Evolutionary conservation across 1,140 invertebrate species (phyloP).

Genomic region (Atta colombica): DNA sequence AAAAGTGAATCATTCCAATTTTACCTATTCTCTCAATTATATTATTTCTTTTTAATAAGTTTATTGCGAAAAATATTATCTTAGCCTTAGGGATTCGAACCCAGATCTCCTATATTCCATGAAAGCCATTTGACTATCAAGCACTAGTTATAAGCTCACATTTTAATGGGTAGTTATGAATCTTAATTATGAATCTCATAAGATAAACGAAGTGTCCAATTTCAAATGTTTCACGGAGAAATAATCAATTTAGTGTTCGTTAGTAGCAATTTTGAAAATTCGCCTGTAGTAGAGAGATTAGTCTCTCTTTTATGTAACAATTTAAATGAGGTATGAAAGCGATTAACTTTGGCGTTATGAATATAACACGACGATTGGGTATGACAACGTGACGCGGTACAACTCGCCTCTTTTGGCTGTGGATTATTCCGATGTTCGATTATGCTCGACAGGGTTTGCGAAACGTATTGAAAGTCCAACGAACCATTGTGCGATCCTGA

Average conservation of each 20-base stretch:
- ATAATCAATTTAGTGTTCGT: background rate
- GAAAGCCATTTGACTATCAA: no score
- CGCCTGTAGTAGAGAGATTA: background rate
- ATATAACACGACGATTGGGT: constrained; percentile 53
- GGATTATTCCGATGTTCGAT: constrained; percentile 57
- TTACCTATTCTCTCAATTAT: no score
- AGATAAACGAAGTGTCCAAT: background rate
- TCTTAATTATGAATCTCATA: background rate
- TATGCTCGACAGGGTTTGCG: constrained; percentile 45
- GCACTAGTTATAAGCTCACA: no score
- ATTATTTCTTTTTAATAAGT: no score
- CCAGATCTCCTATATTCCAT: no score
- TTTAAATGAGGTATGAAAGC: constrained; percentile 46
- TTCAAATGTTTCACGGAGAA: background rate
- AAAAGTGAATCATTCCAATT: no score
- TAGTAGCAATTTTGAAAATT: background rate
- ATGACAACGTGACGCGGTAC: constrained; percentile 41
- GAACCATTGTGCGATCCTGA: constrained; percentile 64
- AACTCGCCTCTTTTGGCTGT: constrained; percentile 41
- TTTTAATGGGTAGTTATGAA: background rate
- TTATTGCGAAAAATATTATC: no score
- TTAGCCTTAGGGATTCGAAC: no score
- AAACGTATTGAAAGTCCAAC: constrained; percentile 70
- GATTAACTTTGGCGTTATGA: constrained; percentile 30
- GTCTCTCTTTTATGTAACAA: background rate